Evolutionary conservation across 2,113 vertebrate genomes (phyloP), one percentile per base, ranked within the genome.

Genomic region (Cebus imitator): DNA sequence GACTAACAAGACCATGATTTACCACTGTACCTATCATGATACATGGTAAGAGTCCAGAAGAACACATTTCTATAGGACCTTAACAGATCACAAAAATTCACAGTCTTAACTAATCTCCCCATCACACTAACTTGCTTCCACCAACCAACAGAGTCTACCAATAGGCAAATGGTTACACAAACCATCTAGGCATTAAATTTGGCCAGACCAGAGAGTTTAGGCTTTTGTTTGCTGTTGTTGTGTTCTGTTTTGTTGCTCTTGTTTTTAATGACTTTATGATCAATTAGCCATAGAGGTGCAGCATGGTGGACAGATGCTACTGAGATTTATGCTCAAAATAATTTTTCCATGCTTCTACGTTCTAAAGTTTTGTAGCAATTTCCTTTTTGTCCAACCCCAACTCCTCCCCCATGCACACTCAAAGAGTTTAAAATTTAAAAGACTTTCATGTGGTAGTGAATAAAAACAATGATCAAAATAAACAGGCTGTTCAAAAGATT

Each of bases 361-460:
- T 79, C 87, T 82, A 8, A 91, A 82, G 9, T 2, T 80, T 81
- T 40, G 37, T 23, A 68, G 6, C 3, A 83, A 61, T 64, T 84
- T 86, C 18, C 43, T 86, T 57, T 81, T 35, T 73, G 25, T 61
- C 23, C 30, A 93, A 58, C 20, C 17, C 21, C 87, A 86, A 68
- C 1, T 58, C 6, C 45, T 68, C 20, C 35, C 10, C 4, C 23
- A 23, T 27, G 85, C 14, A 64, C 10, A 66, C 14, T 75, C 37
- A 80, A 68, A 94, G 43, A 57, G 17, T 30, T 94, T 78, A 55
- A 95, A 95, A 91, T 72, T 75, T 68, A 97, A 87, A 84, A 20
- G 55, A 13, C 20, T 80, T 93, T 89, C 20, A 30, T 30, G 14
- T 21, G 35, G 1, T 68, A 35, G 6, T 35, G 27, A 91, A 94